These are phyloP conservation scores for Cebuella pygmaea DNA, from an alignment of 2,797 vertebrate species.

Conservation along the genomic window DNA sequence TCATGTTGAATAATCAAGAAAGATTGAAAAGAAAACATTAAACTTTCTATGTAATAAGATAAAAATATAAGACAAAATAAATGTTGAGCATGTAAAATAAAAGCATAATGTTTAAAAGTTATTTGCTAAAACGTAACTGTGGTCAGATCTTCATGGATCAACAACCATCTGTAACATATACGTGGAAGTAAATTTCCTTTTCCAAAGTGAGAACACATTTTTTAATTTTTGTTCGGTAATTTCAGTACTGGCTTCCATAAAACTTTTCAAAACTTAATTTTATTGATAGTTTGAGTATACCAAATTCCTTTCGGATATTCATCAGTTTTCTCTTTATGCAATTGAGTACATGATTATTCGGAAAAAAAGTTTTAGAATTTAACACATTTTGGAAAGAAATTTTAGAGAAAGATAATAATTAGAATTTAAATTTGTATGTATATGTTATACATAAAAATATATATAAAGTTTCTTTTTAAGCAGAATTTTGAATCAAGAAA, in stretches of 20 bases:
- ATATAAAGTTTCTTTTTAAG: background rate
- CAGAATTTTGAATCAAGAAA: background rate
- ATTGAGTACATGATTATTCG: background rate
- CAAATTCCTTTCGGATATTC: background rate
- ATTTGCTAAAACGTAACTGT: background rate
- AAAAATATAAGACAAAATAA: background rate
- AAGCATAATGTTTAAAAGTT: background rate
- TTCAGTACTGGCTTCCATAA: background rate
- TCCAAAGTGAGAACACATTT: background rate
- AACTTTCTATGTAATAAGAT: background rate
- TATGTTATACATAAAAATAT: background rate
- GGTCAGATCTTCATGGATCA: background rate
- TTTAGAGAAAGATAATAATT: background rate
- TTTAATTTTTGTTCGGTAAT: background rate
- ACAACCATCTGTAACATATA: background rate
- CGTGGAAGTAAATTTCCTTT: background rate
- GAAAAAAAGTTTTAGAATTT: background rate
- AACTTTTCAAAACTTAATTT: background rate
- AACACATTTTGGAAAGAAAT: background rate
- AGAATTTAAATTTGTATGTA: background rate
- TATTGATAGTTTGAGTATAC: background rate
- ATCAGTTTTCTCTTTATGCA: background rate
- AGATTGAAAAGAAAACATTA: background rate
- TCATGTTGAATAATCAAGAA: background rate
- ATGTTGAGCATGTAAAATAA: background rate